Base-by-base conservation (phyloP, 2,113 vertebrate genomes). In the Pelecanus crispus region DNA sequence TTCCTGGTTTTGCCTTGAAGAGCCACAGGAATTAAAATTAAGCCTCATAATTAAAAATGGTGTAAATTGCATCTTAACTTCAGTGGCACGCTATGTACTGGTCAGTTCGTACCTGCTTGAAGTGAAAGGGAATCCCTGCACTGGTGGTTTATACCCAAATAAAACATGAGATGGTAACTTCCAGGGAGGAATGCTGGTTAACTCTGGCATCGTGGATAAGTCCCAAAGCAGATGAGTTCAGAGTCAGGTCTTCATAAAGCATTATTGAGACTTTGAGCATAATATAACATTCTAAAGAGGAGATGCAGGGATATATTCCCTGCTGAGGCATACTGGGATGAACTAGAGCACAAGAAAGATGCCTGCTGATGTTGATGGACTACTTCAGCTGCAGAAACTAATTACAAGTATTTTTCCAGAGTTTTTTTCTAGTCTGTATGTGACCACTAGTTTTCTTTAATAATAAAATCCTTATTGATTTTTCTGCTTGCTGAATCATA, bases 131-230 rank as follows among this genome's bases (percentile, higher is more conserved):
- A 45, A 61, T 58, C 59, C 66, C 32, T 47, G 59, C 25, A 34
- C 36, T 47, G 21, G 10, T 47, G 56, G 9, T 36, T 78, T 42
- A 47, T 31, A 47, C 10, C 22, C 3, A 2, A n/a, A n/a, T 59
- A 36, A 83, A 44, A 22, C 47, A 47, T 0, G 16, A 70, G n/a
- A 65, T 18, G 19, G 2, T 22, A 3, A 44, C 12, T 80, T 45
- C 45, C 40, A 49, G 28, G 25, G 25, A 75, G 67, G 24, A 52
- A 80, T 61, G 13, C 50, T 0, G 0, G 25, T 56, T 53, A 59
- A 49, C 28, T 65, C 74, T 26, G 50, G 26, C 52, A 40, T 20
- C 0, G 0, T 40, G 45, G 31, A 31, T 31, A 49, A 1, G 1
- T 50, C 25, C 32, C 52, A 66, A 11, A 75, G 55, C 56, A 65